phyloP scores from a whole-genome alignment of 2,113 vertebrate genomes.

The Pseudonaja textilis region DNA sequence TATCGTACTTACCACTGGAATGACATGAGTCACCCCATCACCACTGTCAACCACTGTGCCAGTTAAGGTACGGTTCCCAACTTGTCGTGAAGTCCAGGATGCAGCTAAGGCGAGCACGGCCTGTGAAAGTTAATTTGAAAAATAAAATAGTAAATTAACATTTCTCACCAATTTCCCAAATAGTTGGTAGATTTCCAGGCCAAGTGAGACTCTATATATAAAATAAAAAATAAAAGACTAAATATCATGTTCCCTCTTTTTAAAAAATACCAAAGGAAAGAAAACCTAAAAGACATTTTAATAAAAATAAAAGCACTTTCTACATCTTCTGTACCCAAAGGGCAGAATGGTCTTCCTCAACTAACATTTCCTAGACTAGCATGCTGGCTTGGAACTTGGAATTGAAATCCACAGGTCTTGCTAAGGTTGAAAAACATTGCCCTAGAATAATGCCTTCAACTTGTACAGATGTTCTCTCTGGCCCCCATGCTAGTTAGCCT shows the following conservation, averaged over 20 bases:
- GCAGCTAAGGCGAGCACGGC: constrained; percentile 85
- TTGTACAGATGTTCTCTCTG: not conserved
- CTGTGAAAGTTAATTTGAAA: constrained; percentile 52
- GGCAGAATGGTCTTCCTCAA: not conserved
- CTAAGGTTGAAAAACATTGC: not conserved
- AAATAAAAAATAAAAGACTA: not conserved
- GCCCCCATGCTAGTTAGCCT: not conserved
- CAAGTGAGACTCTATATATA: not conserved
- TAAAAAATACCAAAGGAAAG: not conserved
- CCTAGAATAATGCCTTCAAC: not conserved
- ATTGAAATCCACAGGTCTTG: not conserved
- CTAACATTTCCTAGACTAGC: not conserved
- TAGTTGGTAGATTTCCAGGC: not conserved
- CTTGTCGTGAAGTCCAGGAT: constrained; percentile 86
- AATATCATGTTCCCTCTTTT: not conserved
- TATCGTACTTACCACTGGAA: constrained; percentile 79
- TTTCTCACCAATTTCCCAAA: not conserved
- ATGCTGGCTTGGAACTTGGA: no score
- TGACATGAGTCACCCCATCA: constrained; percentile 85
- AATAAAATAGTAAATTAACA: not conserved
- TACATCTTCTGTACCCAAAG: not conserved
- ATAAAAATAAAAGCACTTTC: not conserved
- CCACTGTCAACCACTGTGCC: constrained; percentile 86
- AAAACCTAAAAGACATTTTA: not conserved
- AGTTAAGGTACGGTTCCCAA: constrained; percentile 82